Evolutionary conservation across 2,888 invertebrate genomes (phyloP).

Genomic region (Lissonota sp.): DNA sequence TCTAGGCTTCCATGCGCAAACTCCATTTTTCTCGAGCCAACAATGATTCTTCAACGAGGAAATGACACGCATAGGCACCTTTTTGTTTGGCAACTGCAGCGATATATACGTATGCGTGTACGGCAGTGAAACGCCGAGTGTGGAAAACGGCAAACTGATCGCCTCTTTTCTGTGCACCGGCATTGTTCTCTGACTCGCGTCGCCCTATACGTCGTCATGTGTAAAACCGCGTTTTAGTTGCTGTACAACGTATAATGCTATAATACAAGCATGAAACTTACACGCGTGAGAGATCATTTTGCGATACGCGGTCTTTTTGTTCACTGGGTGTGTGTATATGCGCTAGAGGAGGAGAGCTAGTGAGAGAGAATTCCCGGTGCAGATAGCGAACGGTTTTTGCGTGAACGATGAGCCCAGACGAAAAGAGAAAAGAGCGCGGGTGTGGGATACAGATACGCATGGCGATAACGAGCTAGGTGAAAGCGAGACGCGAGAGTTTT

Average conservation of each 20-base stretch:
- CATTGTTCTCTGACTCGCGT: constrained; percentile 38
- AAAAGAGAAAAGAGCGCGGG: constrained; percentile 45
- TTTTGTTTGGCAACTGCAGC: neutral
- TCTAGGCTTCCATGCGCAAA: too few species aligned
- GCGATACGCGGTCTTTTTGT: constrained; percentile 40
- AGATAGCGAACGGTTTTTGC: constrained; percentile 18
- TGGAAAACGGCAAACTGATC: constrained; percentile 28
- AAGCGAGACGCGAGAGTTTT: constrained; percentile 53
- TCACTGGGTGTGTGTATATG: constrained; percentile 17
- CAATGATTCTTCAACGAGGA: too few species aligned
- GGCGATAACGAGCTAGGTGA: constrained; percentile 60
- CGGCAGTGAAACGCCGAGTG: constrained; percentile 46
- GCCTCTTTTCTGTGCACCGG: constrained; percentile 8
- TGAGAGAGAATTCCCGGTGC: neutral
- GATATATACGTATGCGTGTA: neutral
- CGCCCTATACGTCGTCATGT: constrained; percentile 10
- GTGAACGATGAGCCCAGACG: constrained; percentile 18
- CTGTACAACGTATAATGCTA: neutral
- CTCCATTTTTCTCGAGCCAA: too few species aligned
- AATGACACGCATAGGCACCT: neutral
- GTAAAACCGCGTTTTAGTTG: constrained; percentile 34
- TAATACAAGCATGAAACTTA: neutral
- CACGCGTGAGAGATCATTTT: constrained; percentile 42
- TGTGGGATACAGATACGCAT: constrained; percentile 47
- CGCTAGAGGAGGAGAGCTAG: neutral